Base-by-base conservation (phyloP, 2,888 invertebrate genomes). In the Caenorhabditis virilis region DNA sequence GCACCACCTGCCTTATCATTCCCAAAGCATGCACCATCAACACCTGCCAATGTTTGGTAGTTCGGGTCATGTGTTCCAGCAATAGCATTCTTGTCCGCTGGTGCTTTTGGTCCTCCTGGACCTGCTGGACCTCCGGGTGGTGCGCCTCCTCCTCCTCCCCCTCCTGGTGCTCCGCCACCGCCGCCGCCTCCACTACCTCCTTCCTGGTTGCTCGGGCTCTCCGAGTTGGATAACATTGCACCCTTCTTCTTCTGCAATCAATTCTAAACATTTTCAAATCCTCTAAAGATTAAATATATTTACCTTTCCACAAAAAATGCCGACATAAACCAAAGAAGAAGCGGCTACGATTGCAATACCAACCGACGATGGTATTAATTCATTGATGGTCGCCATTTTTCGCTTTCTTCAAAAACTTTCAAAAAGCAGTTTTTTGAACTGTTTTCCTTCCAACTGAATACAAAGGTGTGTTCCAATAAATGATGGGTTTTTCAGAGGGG, bases 51-150 rank as follows among this genome's bases (percentile, higher is more conserved):
- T 27, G 61, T 61, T 27, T 61, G 61, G 20, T 61, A 61, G 22
- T 61, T 61, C 6, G 61, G 61, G 48, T 61, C 61, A 22, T 51
- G 22, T 2, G 61, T 52, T 18, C 33, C 46, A 1, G 61, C 61
- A 30, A 46, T 33, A 27, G 38, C 33, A 11, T 39, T 41, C 30
- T 54, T 18, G 33, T 33, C 36, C n/a, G 43, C 26, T 11, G 52
- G 52, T n/a, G 51, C 51, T 23, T 47, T 47, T 18, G 47, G 47
- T 20, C 20, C 47, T 13, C 15, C 15, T 25, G 18, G 18, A n/a
- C 30, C 46, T 16, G 30, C 46, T 7, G 2, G 18, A n/a, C 33
- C 46, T 11, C 33, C 46, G n/a, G 6, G 9, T 9, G 6, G 9
- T 9, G 9, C 46, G 16, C 18, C 27, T 7, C 15, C 36, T 15